These are phyloP conservation scores for Neotoxoptera formosana DNA, from an alignment of 1,140 invertebrate species.

Conservation along the genomic window DNA sequence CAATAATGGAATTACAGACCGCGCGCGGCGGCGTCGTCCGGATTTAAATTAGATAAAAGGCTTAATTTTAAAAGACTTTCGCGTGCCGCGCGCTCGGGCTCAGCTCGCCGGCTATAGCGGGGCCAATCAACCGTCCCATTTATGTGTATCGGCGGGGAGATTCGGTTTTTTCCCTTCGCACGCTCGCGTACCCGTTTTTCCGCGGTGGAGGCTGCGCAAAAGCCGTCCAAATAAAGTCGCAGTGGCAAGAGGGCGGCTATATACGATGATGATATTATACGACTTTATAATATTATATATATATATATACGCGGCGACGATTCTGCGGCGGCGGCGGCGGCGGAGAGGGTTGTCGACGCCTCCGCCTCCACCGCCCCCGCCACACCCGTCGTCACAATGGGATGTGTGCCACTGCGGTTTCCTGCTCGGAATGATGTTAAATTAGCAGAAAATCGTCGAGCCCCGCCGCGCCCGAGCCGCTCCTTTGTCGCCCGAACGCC, in stretches of 20 bases:
- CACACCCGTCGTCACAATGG: not conserved
- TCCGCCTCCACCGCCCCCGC: not conserved
- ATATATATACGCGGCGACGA: no score
- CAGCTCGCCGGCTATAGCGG: not conserved
- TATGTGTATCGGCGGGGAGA: conserved; percentile 32
- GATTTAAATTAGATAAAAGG: conserved; percentile 58
- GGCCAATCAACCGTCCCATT: conserved; percentile 56
- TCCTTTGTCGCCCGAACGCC: conserved; percentile 46
- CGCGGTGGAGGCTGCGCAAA: not conserved
- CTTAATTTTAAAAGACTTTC: conserved; percentile 57
- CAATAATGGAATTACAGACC: conserved; percentile 53
- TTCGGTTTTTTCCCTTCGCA: not conserved
- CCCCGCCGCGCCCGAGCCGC: not conserved
- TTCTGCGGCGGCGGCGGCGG: not conserved
- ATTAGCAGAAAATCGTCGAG: conserved; percentile 54
- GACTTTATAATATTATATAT: not conserved
- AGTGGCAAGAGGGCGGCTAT: not conserved
- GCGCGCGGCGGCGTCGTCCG: conserved; percentile 19
- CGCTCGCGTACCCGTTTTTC: not conserved
- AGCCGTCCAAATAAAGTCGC: not conserved
- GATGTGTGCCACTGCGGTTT: conserved; percentile 33
- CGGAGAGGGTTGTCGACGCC: not conserved
- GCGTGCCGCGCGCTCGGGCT: not conserved
- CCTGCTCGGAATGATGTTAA: conserved; percentile 52
- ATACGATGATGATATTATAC: not conserved